These are phyloP conservation scores for Cyprinus carpio DNA, from an alignment of 2,113 vertebrate genomes.

Conservation along the genomic window DNA sequence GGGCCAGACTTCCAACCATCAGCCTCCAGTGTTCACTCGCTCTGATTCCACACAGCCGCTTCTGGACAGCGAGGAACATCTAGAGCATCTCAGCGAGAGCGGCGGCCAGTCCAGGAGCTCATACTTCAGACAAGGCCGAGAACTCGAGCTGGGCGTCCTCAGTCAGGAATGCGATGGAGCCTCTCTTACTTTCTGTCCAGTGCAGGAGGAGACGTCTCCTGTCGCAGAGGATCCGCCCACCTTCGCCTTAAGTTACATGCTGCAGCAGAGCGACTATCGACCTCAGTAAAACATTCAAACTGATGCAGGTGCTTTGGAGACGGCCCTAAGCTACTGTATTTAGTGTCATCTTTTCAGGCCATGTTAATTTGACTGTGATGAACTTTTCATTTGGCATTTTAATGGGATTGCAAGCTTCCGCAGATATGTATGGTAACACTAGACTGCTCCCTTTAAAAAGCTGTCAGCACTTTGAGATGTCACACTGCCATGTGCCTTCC, in stretches of 20 bases:
- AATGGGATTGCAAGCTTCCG: not conserved
- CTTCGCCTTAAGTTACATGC: conserved; percentile 78
- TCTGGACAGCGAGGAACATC: conserved; percentile 87
- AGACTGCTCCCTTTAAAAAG: not conserved
- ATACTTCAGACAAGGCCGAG: conserved; percentile 73
- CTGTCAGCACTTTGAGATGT: too few species aligned
- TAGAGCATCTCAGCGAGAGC: conserved; percentile 68
- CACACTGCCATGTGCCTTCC: not conserved
- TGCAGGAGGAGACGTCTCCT: conserved; percentile 66
- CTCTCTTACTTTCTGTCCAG: conserved; percentile 63
- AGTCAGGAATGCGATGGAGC: too few species aligned
- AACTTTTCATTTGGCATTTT: not conserved
- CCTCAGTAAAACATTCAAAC: conserved; percentile 75
- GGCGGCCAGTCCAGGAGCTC: conserved; percentile 60
- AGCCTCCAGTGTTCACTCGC: conserved; percentile 81
- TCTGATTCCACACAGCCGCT: conserved; percentile 96
- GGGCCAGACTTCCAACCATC: conserved; percentile 81
- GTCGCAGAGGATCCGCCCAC: conserved; percentile 45
- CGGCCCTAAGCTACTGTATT: not conserved
- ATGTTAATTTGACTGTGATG: too few species aligned
- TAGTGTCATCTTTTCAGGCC: not conserved
- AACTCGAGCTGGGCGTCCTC: conserved; percentile 49
- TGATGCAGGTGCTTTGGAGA: not conserved
- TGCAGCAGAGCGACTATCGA: conserved; percentile 88
- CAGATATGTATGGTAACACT: not conserved